Evolutionary conservation across 2,113 vertebrate genomes (phyloP), one percentile per base, ranked within the genome.

Genomic region (Morone saxatilis): DNA sequence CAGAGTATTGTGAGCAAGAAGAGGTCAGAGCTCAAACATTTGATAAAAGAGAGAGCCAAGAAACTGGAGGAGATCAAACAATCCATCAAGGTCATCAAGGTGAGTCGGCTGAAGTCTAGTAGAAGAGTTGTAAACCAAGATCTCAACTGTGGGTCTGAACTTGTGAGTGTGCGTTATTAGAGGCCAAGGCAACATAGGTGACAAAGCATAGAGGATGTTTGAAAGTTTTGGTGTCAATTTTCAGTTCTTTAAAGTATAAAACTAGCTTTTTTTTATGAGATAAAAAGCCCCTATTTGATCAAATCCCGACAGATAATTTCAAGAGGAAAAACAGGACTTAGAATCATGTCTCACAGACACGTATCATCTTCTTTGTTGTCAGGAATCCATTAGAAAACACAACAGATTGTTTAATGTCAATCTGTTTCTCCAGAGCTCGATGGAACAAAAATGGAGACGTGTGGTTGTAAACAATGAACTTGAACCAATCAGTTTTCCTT

Each of bases 51-150:
- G 83, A 84, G 95, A 67, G 56, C 85, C 41, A 96, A 96, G 88
- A 96, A 96, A 56, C 93, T 96, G 77, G 96, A 96, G 0, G 96
- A 96, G 66, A 92, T 96, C 79, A 96, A 95, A 76, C 93, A 96
- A 59, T 95, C 96, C 80, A 95, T 96, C 60, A 95, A 92, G 83
- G 93, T 94, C 62, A 94, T 96, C 71, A 96, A 96, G 90, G 96
- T 96, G 76, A 92, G 93, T 53, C 7, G 4, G 4, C 47, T 3
- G 13, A 11, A 7, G 38, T 13, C 17, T 10, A 2, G 14, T 1
- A 10, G 17, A n/a, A 38, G 10, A 72, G 8, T 14, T 3, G 14
- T 6, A 36, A 54, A 53, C 13, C 50, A 16, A 9, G 19, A 53
- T 14, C 17, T 22, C 1, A 13, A 4, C 17, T 25, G 12, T 41